Percentiles rank a stretch among this genome's conserved stretches.
Conservation (phyloP, 2,113 vertebrate species). For the Trogon surrucura region DNA sequence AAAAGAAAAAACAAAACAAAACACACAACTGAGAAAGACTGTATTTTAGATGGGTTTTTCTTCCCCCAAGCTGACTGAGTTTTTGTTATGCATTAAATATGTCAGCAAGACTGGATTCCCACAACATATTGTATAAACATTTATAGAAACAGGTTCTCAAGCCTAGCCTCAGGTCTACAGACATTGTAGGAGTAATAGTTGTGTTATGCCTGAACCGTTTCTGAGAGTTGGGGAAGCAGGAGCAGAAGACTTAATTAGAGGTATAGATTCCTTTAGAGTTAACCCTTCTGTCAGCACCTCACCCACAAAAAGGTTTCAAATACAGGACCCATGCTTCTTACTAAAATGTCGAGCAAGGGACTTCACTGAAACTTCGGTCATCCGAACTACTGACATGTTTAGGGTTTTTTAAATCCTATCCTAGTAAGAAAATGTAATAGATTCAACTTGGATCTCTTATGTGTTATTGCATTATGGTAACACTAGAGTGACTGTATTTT, state of each 20-base stretch:
- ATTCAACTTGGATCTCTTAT: neutral
- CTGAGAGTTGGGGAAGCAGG: neutral
- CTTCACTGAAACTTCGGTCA: neutral
- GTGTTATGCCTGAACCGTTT: neutral
- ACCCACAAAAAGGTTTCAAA: neutral
- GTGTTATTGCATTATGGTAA: neutral
- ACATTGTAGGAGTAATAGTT: neutral
- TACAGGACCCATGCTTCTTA: rapidly evolving
- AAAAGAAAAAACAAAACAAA: neutral
- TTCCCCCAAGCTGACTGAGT: neutral
- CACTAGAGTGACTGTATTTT: neutral
- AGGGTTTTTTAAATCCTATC: neutral
- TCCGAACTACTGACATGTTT: neutral
- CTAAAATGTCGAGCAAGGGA: rapidly evolving
- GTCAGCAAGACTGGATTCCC: neutral
- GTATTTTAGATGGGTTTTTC: neutral
- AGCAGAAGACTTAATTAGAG: neutral
- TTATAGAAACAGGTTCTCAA: neutral
- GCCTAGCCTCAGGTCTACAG: neutral
- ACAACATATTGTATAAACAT: neutral
- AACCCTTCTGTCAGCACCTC: neutral
- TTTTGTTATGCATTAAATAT: neutral
- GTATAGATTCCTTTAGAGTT: neutral
- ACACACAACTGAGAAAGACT: neutral
- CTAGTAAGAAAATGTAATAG: neutral